Percentiles rank a stretch among this genome's conserved stretches.
Conservation (phyloP, 1,140 invertebrate species). For the Sitobion miscanthi region DNA sequence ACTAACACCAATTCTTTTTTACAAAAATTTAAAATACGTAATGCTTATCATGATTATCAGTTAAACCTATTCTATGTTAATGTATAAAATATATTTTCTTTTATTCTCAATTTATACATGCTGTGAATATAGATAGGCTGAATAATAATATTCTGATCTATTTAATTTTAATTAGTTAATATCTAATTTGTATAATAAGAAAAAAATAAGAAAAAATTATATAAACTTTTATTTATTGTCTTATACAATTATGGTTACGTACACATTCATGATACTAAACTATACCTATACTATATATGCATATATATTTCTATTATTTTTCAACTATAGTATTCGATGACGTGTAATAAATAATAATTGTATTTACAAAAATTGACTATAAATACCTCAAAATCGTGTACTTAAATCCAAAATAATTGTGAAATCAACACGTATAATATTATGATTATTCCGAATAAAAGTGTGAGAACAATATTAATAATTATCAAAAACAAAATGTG, state of each 20-base stretch:
- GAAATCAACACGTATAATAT: conserved; percentile 2
- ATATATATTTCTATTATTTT: background rate
- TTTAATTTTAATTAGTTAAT: background rate
- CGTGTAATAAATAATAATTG: background rate
- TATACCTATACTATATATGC: background rate
- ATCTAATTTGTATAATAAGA: background rate
- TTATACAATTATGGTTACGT: background rate
- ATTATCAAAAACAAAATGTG: background rate
- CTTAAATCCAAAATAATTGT: conserved; percentile 1
- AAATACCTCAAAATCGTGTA: conserved; percentile 24
- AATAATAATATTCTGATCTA: conserved; percentile 4
- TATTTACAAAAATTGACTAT: background rate
- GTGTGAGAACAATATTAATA: background rate
- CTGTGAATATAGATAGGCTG: background rate
- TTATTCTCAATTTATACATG: background rate
- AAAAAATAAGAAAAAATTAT: background rate
- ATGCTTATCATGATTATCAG: background rate
- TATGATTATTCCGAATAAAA: background rate
- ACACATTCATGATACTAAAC: background rate
- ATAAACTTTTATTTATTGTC: background rate
- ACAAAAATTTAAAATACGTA: background rate
- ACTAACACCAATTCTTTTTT: background rate
- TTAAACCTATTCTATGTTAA: background rate
- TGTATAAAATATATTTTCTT: background rate
- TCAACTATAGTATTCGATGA: background rate